Evolutionary conservation across 2,113 vertebrate species (phyloP).

Genomic region (Todiramphus saurophagus): DNA sequence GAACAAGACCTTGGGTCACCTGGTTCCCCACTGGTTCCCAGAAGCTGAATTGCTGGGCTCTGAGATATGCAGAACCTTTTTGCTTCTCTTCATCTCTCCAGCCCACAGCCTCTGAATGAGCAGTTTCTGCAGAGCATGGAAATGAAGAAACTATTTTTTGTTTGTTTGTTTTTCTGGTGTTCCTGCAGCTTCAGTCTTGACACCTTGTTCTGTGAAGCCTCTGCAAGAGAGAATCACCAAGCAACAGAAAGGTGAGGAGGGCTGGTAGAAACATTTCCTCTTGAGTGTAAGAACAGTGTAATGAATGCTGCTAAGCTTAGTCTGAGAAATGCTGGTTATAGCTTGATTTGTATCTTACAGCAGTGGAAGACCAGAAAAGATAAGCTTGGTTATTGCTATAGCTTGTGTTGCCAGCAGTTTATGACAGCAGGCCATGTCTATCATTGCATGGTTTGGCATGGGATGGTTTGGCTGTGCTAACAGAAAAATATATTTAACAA

Average conservation of each 20-base stretch:
- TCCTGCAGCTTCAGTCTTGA: not conserved
- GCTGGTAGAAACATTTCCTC: not conserved
- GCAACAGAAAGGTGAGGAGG: not conserved
- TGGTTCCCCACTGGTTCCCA: not conserved
- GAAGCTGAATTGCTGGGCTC: not conserved
- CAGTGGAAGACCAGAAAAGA: not conserved
- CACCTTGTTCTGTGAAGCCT: not conserved
- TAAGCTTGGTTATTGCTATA: not conserved
- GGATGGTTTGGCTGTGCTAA: not conserved
- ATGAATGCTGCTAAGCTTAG: not conserved
- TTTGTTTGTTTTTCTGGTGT: not conserved
- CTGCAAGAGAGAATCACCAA: not conserved
- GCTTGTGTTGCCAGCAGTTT: not conserved
- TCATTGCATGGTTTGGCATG: too few relatives aligned
- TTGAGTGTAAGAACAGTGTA: not conserved
- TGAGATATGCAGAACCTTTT: not conserved
- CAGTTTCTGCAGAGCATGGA: not conserved
- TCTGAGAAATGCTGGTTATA: not conserved
- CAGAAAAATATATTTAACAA: not conserved
- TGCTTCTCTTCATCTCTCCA: not conserved
- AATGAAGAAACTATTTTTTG: not conserved
- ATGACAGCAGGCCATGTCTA: not conserved
- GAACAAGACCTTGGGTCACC: not conserved
- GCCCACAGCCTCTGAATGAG: not conserved
- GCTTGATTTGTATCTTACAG: not conserved